Evolutionary conservation across 1,140 invertebrate species (phyloP).

Genomic region (Ips typographus): DNA sequence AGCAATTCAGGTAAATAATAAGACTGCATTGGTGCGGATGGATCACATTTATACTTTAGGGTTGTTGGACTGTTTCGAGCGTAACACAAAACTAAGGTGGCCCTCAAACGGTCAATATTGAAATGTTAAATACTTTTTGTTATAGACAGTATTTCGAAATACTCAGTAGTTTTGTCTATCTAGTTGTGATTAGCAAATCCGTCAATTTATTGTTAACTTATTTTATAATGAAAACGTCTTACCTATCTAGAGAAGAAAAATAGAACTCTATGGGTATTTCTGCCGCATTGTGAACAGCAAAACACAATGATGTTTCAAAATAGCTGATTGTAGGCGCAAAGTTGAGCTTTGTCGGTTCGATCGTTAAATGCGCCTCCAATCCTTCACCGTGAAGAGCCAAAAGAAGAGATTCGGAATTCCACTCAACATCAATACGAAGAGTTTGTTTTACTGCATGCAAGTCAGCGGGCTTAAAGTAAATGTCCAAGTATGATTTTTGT

Average conservation of each 20-base stretch:
- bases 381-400: slow-evolving; percentile 49
- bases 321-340: slow-evolving; percentile 52
- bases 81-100: too few relatives aligned
- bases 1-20: too few relatives aligned
- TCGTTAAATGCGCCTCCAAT: slow-evolving; percentile 47
- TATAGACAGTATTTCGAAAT: too few relatives aligned
- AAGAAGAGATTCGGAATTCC: slow-evolving; percentile 40
- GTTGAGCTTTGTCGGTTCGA: slow-evolving; percentile 44
- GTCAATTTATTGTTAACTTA: too few relatives aligned
- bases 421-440: slow-evolving; percentile 46
- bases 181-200: too few relatives aligned
- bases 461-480: slow-evolving; percentile 44
- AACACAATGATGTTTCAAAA: slow-evolving; percentile 39
- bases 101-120: too few relatives aligned
- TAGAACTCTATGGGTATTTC: slow-evolving; percentile 52
- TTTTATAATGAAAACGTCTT: slow-evolving; percentile 26
- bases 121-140: too few relatives aligned
- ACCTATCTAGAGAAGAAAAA: slow-evolving; percentile 54
- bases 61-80: too few relatives aligned
- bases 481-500: slow-evolving; percentile 30
- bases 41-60: too few relatives aligned
- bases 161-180: too few relatives aligned
- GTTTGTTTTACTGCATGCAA: slow-evolving; percentile 38
- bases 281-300: slow-evolving; percentile 51
- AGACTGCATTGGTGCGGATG: too few relatives aligned